Conservation (phyloP, 2,888 invertebrate species). For the Caenorhabditis plicata region DNA sequence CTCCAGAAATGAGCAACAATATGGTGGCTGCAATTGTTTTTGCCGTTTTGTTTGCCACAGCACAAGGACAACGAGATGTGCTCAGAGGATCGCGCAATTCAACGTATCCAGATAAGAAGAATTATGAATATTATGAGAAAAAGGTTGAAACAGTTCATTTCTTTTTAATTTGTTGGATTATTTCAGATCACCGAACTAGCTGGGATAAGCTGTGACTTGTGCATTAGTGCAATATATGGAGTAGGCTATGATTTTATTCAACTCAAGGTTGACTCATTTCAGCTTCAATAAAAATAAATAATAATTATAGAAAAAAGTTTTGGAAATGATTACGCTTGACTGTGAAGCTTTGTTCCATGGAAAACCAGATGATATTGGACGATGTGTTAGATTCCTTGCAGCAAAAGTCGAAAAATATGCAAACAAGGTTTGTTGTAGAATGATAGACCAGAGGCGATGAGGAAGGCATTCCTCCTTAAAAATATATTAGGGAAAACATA, state of each 20-base stretch:
- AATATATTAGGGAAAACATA: too few species aligned
- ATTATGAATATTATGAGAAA: slow-evolving; percentile 26
- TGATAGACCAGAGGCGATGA: too few species aligned
- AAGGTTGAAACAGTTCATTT: slow-evolving; percentile 11
- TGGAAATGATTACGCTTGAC: slow-evolving; percentile 41
- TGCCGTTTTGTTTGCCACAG: slow-evolving; percentile 3
- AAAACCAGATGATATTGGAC: slow-evolving; percentile 33
- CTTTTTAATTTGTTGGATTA: slow-evolving; percentile 4
- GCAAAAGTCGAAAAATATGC: slow-evolving; percentile 44
- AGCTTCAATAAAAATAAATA: background rate
- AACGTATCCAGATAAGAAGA: slow-evolving; percentile 18
- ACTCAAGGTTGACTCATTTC: slow-evolving; percentile 31
- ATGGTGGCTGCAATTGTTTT: slow-evolving; percentile 1
- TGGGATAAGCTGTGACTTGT: slow-evolving; percentile 50
- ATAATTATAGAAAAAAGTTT: slow-evolving; percentile 30
- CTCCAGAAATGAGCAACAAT: slow-evolving; percentile 2
- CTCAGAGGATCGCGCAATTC: slow-evolving; percentile 10
- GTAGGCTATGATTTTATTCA: slow-evolving; percentile 50
- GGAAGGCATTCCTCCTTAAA: too few species aligned
- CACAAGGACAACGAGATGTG: slow-evolving; percentile 9
- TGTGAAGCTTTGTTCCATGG: slow-evolving; percentile 45
- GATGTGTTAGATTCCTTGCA: slow-evolving; percentile 37
- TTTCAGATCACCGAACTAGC: slow-evolving; percentile 42
- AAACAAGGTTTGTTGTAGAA: slow-evolving; percentile 37
- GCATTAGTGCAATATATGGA: slow-evolving; percentile 48